These are phyloP conservation scores for Megalonaias nervosa DNA, from an alignment of 1,140 invertebrate genomes.

Conservation along the genomic window DNA sequence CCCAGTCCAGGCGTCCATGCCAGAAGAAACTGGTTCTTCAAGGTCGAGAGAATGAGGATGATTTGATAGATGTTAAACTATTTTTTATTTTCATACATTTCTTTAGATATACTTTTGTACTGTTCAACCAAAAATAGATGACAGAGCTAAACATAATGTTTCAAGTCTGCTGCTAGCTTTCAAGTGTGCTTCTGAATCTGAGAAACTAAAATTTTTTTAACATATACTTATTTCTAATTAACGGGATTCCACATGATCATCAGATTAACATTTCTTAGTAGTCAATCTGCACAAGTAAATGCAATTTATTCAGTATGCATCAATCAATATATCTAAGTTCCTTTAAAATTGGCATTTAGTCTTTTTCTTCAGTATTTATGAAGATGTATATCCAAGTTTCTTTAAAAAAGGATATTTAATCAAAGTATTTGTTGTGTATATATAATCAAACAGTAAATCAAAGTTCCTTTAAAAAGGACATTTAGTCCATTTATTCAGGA, in stretches of 20 bases:
- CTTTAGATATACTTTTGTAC: not conserved
- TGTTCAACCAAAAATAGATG: not conserved
- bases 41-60: constrained; percentile 26
- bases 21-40: constrained; percentile 85
- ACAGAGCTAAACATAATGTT: not conserved
- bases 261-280: not conserved
- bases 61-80: not conserved
- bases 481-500: too few relatives aligned
- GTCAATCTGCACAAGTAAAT: not conserved
- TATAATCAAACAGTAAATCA: too few relatives aligned
- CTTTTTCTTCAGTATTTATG: too few relatives aligned
- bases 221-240: not conserved
- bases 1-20: constrained; percentile 71
- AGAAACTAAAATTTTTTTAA: constrained; percentile 1
- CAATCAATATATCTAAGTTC: too few relatives aligned
- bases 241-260: not conserved
- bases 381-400: too few relatives aligned
- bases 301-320: too few relatives aligned
- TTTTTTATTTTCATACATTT: not conserved
- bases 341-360: too few relatives aligned
- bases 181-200: not conserved
- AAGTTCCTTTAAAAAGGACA: too few relatives aligned
- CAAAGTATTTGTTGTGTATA: too few relatives aligned
- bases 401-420: too few relatives aligned
- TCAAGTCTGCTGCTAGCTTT: not conserved